A percentile compares a stretch with the other conserved stretches of the same genome.
phyloP scores from a whole-genome alignment of 2,888 invertebrate species.

The Drosophila testacea region DNA sequence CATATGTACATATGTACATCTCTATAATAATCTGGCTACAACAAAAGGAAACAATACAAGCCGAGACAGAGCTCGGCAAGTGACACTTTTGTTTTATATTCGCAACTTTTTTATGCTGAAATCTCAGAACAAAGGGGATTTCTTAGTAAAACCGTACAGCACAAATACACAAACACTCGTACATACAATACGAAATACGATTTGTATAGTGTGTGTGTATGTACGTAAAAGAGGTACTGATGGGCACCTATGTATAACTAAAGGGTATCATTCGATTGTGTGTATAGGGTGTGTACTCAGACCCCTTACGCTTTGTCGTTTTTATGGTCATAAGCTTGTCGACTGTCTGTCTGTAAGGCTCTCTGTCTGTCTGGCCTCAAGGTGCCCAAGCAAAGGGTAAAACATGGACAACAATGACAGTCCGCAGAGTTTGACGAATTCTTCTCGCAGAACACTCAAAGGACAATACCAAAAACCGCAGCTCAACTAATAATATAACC shows the following conservation, averaged over 20 bases:
- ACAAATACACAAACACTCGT: constrained; percentile 35
- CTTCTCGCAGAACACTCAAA: neutral
- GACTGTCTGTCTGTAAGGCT: neutral
- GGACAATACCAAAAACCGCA: constrained; percentile 2
- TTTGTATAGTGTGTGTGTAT: constrained; percentile 28
- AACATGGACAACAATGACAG: constrained; percentile 27
- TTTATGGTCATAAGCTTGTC: constrained; percentile 18
- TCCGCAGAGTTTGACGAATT: constrained; percentile 27
- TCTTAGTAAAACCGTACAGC: constrained; percentile 67
- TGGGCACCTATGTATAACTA: constrained; percentile 17
- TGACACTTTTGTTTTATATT: constrained; percentile 82
- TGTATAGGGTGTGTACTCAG: constrained; percentile 20
- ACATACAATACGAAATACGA: constrained; percentile 16
- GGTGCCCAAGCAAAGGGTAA: constrained; percentile 9
- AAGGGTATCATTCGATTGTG: constrained; percentile 18
- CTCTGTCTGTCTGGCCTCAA: constrained; percentile 1
- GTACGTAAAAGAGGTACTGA: constrained; percentile 19
- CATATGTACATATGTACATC: neutral
- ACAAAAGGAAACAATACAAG: constrained; percentile 66
- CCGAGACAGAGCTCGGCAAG: constrained; percentile 56
- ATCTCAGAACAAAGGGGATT: constrained; percentile 74
- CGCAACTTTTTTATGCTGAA: constrained; percentile 74
- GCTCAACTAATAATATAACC: neutral
- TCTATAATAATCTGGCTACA: constrained; percentile 31
- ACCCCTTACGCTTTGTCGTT: constrained; percentile 7